Evolutionary conservation across 2,888 invertebrate species (phyloP).

Genomic region (Cordilura impudica): DNA sequence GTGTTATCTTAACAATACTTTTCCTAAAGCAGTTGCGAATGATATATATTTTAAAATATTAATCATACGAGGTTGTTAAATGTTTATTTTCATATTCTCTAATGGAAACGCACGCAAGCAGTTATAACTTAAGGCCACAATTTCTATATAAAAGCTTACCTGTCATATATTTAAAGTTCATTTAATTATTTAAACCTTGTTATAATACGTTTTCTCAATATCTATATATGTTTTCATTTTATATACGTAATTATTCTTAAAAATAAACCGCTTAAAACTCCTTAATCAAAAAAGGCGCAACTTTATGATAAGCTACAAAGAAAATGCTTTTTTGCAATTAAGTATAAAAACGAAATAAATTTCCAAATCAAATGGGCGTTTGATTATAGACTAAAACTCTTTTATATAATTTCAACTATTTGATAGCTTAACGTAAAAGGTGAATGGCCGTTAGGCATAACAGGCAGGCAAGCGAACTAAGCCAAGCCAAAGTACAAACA

Average conservation of each 20-base stretch:
- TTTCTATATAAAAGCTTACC: no score
- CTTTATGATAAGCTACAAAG: slow-evolving; percentile 16
- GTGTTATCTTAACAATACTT: no score
- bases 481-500: not conserved
- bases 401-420: not conserved
- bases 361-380: slow-evolving; percentile 52
- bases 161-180: no score
- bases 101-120: no score
- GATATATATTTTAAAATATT: no score
- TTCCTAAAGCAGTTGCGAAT: no score
- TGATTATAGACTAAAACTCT: slow-evolving; percentile 34
- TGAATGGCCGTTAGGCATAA: slow-evolving; percentile 45
- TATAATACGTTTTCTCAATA: not conserved
- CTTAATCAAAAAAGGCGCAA: slow-evolving; percentile 28
- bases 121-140: no score
- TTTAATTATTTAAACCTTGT: no score
- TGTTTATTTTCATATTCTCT: no score
- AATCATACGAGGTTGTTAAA: no score
- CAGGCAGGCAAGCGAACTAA: slow-evolving; percentile 3
- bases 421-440: slow-evolving; percentile 20
- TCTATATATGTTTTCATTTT: not conserved
- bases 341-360: slow-evolving; percentile 46
- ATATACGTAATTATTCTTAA: no score
- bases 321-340: slow-evolving; percentile 34
- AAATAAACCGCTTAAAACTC: not conserved